Evolutionary conservation across 1,140 invertebrate species (phyloP).

Genomic region (Andricus grossulariae): DNA sequence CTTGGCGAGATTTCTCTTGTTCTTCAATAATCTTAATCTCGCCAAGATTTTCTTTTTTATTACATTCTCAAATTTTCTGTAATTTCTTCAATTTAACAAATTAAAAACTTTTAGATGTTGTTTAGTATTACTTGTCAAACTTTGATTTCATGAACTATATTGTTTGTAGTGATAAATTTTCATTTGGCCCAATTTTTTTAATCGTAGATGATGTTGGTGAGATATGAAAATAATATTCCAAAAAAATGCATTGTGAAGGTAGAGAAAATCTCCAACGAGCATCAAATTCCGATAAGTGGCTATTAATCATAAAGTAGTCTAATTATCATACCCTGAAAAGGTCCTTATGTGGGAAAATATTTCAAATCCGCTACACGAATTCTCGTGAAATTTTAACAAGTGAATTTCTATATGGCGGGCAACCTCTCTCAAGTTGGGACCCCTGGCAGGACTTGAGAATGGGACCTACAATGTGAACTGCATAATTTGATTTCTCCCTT

Average conservation of each 20-base stretch:
- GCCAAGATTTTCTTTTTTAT: too few relatives aligned
- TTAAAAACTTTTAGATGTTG: too few relatives aligned
- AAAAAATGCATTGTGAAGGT: neutral
- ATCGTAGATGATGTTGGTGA: too few relatives aligned
- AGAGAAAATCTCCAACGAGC: neutral
- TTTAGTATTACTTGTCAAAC: too few relatives aligned
- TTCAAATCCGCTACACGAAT: neutral
- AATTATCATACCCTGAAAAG: constrained; percentile 9
- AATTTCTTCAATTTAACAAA: too few relatives aligned
- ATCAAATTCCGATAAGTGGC: constrained; percentile 2
- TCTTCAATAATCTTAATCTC: too few relatives aligned
- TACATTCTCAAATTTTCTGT: too few relatives aligned
- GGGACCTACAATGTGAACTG: neutral
- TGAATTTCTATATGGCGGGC: constrained; percentile 9
- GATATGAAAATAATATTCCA: too few relatives aligned
- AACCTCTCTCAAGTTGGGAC: neutral
- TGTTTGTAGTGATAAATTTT: too few relatives aligned
- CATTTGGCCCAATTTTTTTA: too few relatives aligned
- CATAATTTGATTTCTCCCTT: constrained; percentile 8
- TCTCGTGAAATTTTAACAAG: constrained; percentile 2
- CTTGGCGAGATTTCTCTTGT: too few relatives aligned
- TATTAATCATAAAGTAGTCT: neutral
- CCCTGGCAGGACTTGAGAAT: constrained; percentile 2
- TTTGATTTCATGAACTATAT: too few relatives aligned
- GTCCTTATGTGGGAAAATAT: neutral